phyloP scores from a whole-genome alignment of 2,113 vertebrate genomes.

The Malurus elegans region DNA sequence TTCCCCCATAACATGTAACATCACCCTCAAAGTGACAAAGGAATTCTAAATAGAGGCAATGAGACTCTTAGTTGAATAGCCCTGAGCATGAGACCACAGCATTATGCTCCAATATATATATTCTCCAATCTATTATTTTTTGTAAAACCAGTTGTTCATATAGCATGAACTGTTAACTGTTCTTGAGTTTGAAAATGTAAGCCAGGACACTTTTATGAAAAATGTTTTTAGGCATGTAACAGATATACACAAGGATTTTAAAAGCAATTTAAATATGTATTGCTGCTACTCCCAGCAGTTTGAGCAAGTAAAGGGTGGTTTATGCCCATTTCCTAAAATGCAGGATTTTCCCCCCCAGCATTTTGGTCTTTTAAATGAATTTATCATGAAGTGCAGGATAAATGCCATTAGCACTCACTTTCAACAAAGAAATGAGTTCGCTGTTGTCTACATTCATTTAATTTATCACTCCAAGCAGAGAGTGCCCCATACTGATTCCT shows the following conservation, averaged over 20 bases:
- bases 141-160: neutral
- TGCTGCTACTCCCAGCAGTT: neutral
- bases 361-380: slow-evolving; percentile 14
- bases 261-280: neutral
- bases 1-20: neutral
- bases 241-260: neutral
- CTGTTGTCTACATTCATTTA: slow-evolving; percentile 6
- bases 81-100: neutral
- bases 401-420: slow-evolving; percentile 34
- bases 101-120: neutral
- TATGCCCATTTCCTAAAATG: neutral
- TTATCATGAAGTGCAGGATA: slow-evolving; percentile 18
- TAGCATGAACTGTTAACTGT: neutral
- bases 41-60: neutral
- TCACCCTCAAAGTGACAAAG: neutral
- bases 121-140: neutral
- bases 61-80: neutral
- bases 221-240: neutral
- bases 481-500: neutral
- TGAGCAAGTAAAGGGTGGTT: neutral
- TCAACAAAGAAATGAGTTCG: neutral
- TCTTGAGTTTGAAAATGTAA: neutral
- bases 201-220: neutral
- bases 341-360: neutral
- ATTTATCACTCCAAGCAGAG: slow-evolving; percentile 15